These are phyloP conservation scores for Erythrolamprus reginae DNA, from an alignment of 2,113 vertebrate genomes.

Conservation along the genomic window DNA sequence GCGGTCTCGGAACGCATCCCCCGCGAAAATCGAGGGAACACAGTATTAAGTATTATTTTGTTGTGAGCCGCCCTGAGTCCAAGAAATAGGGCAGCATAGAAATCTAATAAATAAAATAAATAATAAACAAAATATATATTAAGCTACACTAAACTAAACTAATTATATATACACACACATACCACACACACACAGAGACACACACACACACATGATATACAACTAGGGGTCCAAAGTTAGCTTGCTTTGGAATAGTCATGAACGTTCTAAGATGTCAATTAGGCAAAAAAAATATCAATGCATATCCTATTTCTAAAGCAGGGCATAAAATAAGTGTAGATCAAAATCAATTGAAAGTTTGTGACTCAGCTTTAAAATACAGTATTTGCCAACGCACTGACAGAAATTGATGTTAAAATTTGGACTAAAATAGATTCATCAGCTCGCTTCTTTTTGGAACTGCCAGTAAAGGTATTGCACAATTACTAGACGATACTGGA, in stretches of 20 bases:
- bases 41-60: too few relatives aligned
- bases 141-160: too few relatives aligned
- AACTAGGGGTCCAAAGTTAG: not conserved
- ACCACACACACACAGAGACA: too few relatives aligned
- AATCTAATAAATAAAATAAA: too few relatives aligned
- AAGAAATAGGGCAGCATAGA: too few relatives aligned
- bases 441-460: not conserved
- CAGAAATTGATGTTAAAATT: not conserved
- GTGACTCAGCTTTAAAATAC: not conserved
- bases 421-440: not conserved
- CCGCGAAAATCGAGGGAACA: too few relatives aligned
- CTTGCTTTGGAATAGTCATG: not conserved
- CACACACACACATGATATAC: too few relatives aligned
- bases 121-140: too few relatives aligned
- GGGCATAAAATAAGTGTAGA: not conserved
- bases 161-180: too few relatives aligned
- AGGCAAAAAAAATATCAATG: not conserved
- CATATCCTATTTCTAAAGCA: not conserved
- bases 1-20: too few relatives aligned
- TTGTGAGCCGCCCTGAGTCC: too few relatives aligned
- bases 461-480: not conserved
- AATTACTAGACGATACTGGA: not conserved
- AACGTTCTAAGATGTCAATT: not conserved
- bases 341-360: not conserved
- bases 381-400: not conserved